Evolutionary conservation across 1,140 invertebrate genomes (phyloP).

Genomic region (Caenorhabditis inopinata): DNA sequence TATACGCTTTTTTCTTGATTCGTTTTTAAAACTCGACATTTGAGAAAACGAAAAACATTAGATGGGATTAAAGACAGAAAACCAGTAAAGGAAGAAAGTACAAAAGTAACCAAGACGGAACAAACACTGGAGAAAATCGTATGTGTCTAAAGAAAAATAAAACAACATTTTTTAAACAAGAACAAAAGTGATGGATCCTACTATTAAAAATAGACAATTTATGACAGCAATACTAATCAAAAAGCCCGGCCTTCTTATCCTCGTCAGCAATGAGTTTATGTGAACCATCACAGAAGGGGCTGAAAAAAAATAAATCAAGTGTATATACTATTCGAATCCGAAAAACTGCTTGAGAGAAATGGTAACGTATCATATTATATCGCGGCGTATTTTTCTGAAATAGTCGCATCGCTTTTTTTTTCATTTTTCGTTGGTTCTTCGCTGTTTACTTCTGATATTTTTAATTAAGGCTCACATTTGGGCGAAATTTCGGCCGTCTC

Average conservation of each 20-base stretch:
- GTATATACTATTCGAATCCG: no score
- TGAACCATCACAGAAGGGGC: conserved; percentile 94
- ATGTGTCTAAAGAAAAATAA: no score
- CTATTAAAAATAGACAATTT: background rate
- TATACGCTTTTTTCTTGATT: background rate
- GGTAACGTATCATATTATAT: no score
- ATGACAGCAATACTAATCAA: conserved; percentile 48
- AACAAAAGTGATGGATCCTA: no score
- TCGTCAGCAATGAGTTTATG: conserved; percentile 70
- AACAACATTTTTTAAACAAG: no score
- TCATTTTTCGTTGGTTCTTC: no score
- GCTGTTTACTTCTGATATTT: no score
- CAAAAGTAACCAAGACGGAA: background rate
- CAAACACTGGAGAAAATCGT: background rate
- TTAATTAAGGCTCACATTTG: no score
- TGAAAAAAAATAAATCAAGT: conserved; percentile 19
- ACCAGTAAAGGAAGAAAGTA: background rate
- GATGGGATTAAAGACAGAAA: background rate
- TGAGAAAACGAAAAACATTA: background rate
- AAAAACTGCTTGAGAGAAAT: no score
- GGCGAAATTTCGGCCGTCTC: no score
- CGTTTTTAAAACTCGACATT: background rate
- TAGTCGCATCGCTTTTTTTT: no score
- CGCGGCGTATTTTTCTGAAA: no score
- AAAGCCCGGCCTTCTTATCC: conserved; percentile 53